These are phyloP conservation scores for Nymphalis urticae DNA, from an alignment of 2,888 invertebrate genomes.

Conservation along the genomic window DNA sequence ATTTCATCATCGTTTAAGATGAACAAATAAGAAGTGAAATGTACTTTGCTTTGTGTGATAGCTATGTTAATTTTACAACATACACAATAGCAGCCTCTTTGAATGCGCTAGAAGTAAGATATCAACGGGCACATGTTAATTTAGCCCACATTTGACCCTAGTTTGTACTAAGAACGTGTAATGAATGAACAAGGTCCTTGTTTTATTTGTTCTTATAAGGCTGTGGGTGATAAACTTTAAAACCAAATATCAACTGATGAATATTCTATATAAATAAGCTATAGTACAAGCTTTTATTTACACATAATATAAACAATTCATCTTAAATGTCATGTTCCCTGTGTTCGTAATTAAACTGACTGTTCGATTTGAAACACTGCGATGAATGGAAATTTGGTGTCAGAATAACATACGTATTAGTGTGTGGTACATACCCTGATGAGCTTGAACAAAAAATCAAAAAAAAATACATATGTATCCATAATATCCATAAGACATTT, in stretches of 20 bases:
- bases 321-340: too few species aligned
- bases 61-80: slow-evolving; percentile 41
- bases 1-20: neutral
- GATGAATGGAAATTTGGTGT: too few species aligned
- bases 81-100: slow-evolving; percentile 34
- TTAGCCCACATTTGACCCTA: slow-evolving; percentile 33
- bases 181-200: slow-evolving; percentile 21
- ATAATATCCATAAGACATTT: neutral
- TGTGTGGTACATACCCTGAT: too few species aligned
- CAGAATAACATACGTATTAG: too few species aligned
- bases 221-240: neutral
- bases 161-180: slow-evolving; percentile 21
- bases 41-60: slow-evolving; percentile 38
- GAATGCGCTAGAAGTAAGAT: slow-evolving; percentile 32
- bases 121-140: slow-evolving; percentile 42
- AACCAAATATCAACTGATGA: too few species aligned
- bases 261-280: too few species aligned
- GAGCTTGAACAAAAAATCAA: too few species aligned
- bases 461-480: neutral
- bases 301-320: too few species aligned
- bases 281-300: too few species aligned
- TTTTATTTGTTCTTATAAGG: neutral
- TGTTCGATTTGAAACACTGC: too few species aligned
- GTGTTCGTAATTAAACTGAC: too few species aligned
- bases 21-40: slow-evolving; percentile 28